Evolutionary conservation across 2,888 invertebrate genomes (phyloP).

Genomic region (Brachynemurus nebulosus): DNA sequence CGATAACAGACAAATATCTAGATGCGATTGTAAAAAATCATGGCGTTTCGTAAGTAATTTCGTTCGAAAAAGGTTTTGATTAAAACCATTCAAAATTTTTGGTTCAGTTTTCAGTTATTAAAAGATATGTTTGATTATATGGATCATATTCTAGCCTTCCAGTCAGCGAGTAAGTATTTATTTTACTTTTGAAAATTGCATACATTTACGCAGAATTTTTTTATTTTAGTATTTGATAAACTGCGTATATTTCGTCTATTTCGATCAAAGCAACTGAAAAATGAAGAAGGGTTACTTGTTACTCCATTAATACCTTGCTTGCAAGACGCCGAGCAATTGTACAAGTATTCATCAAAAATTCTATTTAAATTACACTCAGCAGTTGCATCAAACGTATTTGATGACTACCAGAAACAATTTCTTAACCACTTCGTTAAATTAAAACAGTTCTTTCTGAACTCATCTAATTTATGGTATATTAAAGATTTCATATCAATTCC

Average conservation of each 20-base stretch:
- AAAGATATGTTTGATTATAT: slow-evolving; percentile 98
- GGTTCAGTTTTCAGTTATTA: slow-evolving; percentile 81
- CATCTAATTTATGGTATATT: slow-evolving; percentile 92
- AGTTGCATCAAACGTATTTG: slow-evolving; percentile 77
- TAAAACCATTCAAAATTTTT: slow-evolving; percentile 39
- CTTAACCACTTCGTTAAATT: slow-evolving; percentile 76
- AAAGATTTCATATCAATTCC: slow-evolving; percentile 90
- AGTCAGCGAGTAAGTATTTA: slow-evolving; percentile 74
- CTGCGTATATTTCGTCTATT: slow-evolving; percentile 89
- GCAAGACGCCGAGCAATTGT: slow-evolving; percentile 90
- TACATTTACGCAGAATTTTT: no score
- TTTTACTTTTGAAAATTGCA: no score
- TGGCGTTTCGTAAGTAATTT: slow-evolving; percentile 71
- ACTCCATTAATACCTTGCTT: slow-evolving; percentile 92
- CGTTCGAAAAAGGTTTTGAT: slow-evolving; percentile 9
- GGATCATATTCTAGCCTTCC: slow-evolving; percentile 85
- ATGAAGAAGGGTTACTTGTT: slow-evolving; percentile 88
- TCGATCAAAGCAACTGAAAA: slow-evolving; percentile 93
- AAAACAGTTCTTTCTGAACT: slow-evolving; percentile 84
- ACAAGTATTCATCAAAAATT: slow-evolving; percentile 92
- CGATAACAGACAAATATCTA: slow-evolving; percentile 71
- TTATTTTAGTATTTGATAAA: slow-evolving; percentile 81
- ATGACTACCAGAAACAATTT: slow-evolving; percentile 84
- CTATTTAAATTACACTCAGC: slow-evolving; percentile 88
- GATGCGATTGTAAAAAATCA: slow-evolving; percentile 82